Evolutionary conservation across 2,888 invertebrate genomes (phyloP), one percentile per base, ranked within the genome.

Genomic region (Lochmaea capreae): DNA sequence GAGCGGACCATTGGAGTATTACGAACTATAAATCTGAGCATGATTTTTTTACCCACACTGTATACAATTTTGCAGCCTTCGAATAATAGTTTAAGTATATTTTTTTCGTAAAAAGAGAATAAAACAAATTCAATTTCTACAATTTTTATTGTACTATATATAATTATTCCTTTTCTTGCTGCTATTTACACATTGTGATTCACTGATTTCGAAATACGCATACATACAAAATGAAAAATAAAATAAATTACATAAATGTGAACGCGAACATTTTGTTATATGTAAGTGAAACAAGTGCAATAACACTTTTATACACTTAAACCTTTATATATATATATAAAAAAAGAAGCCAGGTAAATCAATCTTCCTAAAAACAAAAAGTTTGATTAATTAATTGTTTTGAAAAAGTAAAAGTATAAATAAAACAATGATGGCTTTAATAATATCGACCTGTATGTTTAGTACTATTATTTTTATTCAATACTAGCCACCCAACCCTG

Each of bases 261-360:
- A 54, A 54, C 54, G 18, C 18, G 10, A 43, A 63, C n/a, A 8
- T 12, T 63, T 39, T n/a, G 16, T 14, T 63, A 43, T 63, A 43
- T 63, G 10, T 63, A 63, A 63, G 62, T 33, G 62, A 62, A 18
- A 63, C 43, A 16, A 63, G 43, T 42, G 62, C 42, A 26, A n/a
- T 1, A 42, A 63, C 62, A 43, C 62, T 63, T 63, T 49, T 59
- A 39, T 26, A 67, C 22, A 67, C 71, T 74, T 74, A 71, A 74
- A 39, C 46, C 14, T 46, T 39, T 39, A 39, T 39, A 39, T 33
- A 5, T 39, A 39, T 39, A 39, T 46, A 46, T 42, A 59, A 71
- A 65, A 77, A 77, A 77, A 74, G 75, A 67, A 76, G 72, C 76
- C 77, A 67, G 72, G 74, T 74, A 73, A 76, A 77, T 77, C 74